A percentile compares a stretch with the other conserved stretches of the same genome.
These are phyloP conservation scores for Drosophila oshimai DNA, from an alignment of 1,140 invertebrate genomes.

Conservation along the genomic window DNA sequence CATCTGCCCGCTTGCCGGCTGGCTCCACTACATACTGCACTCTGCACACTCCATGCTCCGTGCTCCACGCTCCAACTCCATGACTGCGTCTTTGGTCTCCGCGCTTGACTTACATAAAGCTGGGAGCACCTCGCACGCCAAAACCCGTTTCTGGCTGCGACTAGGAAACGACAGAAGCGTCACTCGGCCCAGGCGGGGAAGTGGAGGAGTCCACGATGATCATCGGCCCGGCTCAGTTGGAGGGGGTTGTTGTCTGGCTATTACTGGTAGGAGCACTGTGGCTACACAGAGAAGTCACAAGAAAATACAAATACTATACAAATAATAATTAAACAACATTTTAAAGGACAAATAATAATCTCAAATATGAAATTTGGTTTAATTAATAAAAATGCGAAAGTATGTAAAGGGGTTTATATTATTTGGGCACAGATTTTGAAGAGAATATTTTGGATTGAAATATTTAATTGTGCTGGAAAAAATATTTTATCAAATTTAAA, in stretches of 20 bases:
- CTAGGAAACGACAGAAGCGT: constrained; percentile 70
- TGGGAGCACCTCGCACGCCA: constrained; percentile 58
- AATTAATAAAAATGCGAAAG: too few relatives aligned
- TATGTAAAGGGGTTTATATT: too few relatives aligned
- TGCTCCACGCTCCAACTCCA: constrained; percentile 2
- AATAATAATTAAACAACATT: too few relatives aligned
- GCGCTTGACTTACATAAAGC: constrained; percentile 77
- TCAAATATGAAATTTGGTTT: not conserved
- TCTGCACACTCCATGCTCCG: constrained; percentile 5
- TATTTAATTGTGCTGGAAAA: too few relatives aligned
- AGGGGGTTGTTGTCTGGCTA: constrained; percentile 40
- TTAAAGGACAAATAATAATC: too few relatives aligned
- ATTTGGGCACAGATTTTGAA: too few relatives aligned
- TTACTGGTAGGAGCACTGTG: constrained; percentile 1
- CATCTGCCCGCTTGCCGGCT: constrained; percentile 58
- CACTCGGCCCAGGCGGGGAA: constrained; percentile 30
- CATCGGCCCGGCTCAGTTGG: constrained; percentile 3
- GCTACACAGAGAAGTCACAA: not conserved
- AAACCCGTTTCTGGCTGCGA: constrained; percentile 66
- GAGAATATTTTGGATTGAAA: too few relatives aligned
- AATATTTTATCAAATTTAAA: too few relatives aligned
- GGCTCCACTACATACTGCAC: too few relatives aligned
- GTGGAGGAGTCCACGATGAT: constrained; percentile 1
- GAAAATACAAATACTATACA: too few relatives aligned
- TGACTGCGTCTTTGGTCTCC: constrained; percentile 24